Conservation (phyloP, 1,140 invertebrate genomes). For the Neotoxoptera formosana region DNA sequence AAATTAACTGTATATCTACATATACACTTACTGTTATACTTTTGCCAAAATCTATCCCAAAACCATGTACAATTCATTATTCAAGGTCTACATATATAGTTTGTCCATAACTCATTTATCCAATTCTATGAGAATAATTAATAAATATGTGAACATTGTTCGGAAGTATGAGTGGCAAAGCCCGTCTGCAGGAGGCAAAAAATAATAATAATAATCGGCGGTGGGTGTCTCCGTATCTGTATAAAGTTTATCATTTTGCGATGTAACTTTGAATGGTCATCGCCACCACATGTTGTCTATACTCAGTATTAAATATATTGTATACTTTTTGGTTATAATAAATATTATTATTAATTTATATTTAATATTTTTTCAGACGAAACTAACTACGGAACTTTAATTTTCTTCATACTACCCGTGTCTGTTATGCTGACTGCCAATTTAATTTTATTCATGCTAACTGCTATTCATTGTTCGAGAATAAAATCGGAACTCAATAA, state of each 20-base stretch:
- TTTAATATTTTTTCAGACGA: neutral
- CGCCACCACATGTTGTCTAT: neutral
- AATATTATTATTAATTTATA: neutral
- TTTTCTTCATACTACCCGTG: slow-evolving; percentile 70
- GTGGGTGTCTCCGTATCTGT: neutral
- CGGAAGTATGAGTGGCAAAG: too few relatives aligned
- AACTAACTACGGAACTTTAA: neutral
- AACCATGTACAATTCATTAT: too few relatives aligned
- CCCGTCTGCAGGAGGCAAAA: too few relatives aligned
- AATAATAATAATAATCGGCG: neutral
- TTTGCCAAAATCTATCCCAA: too few relatives aligned
- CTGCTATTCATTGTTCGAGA: slow-evolving; percentile 71
- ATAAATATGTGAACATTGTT: too few relatives aligned
- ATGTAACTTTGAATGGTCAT: neutral
- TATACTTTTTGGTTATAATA: neutral
- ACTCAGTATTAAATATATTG: neutral
- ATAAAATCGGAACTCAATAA: slow-evolving; percentile 75
- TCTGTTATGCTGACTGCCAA: slow-evolving; percentile 71
- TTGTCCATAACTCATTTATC: too few relatives aligned
- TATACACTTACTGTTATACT: too few relatives aligned
- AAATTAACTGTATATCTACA: too few relatives aligned
- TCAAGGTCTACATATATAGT: too few relatives aligned
- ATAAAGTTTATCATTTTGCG: neutral
- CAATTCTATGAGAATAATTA: too few relatives aligned
- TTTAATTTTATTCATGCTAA: slow-evolving; percentile 72